Conservation (phyloP, 2,113 vertebrate genomes). For the Istiophorus platypterus region DNA sequence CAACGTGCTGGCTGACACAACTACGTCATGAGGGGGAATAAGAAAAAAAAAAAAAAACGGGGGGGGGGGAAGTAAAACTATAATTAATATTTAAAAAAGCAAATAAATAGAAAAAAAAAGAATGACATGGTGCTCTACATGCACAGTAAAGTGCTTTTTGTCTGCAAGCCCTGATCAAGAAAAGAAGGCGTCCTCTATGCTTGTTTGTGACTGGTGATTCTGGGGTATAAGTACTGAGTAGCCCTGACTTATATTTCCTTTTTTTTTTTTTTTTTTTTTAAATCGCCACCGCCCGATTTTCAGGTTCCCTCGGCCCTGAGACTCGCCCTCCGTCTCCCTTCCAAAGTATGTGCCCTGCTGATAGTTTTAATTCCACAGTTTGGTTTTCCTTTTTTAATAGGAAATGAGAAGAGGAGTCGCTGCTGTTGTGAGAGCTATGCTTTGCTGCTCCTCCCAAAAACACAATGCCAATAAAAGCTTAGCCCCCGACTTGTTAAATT, state of each 20-base stretch:
- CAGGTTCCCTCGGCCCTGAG: not conserved
- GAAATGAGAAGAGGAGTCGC: not conserved
- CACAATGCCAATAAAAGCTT: conserved; percentile 10
- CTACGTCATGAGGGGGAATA: conserved; percentile 31
- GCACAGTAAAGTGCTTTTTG: conserved; percentile 81
- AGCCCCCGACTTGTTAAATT: not conserved
- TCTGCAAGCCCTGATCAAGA: conserved; percentile 94
- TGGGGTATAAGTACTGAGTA: conserved; percentile 82
- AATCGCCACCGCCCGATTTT: too few relatives aligned
- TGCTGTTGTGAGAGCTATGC: not conserved
- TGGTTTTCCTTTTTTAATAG: not conserved
- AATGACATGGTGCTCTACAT: conserved; percentile 72
- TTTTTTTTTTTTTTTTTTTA: too few relatives aligned
- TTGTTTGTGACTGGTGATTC: conserved; percentile 83
- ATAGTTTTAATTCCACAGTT: conserved; percentile 20
- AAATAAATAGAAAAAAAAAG: conserved; percentile 71
- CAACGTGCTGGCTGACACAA: conserved; percentile 23
- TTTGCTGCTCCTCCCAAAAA: not conserved
- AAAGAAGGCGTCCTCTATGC: conserved; percentile 84
- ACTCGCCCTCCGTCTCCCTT: not conserved
- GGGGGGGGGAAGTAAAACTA: conserved; percentile 27
- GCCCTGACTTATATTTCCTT: conserved; percentile 81
- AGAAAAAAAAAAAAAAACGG: too few relatives aligned
- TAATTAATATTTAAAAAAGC: conserved; percentile 17
- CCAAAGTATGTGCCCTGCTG: conserved; percentile 24